phyloP scores from a whole-genome alignment of 2,888 invertebrate genomes.

The Brachylomia viminalis region DNA sequence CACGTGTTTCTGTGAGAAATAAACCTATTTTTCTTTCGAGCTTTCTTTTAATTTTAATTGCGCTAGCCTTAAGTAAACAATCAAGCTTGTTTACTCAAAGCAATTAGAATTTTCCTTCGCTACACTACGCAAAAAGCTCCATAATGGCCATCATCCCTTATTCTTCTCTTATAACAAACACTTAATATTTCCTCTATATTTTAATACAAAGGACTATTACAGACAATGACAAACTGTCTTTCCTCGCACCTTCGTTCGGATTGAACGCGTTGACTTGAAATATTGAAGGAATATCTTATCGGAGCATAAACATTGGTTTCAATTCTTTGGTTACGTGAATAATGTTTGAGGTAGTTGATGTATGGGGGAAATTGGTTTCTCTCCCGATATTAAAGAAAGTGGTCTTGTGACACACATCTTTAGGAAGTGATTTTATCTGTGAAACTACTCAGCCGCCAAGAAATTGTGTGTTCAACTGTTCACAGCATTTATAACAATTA shows the following conservation, averaged over 20 bases:
- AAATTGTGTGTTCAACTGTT: background rate
- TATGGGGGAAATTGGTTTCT: background rate
- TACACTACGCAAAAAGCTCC: conserved; percentile 14
- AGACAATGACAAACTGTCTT: conserved; percentile 45
- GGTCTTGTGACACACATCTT: background rate
- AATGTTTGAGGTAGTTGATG: conserved; percentile 29
- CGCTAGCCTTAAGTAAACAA: background rate
- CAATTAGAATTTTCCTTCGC: conserved; percentile 8
- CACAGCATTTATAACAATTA: background rate
- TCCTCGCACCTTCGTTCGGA: conserved; percentile 26
- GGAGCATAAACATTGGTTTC: conserved; percentile 12
- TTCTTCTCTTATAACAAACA: conserved; percentile 17
- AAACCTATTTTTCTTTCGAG: too few species aligned
- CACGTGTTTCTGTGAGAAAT: too few species aligned
- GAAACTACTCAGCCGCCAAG: background rate
- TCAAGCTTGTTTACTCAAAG: background rate
- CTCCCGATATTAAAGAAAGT: background rate
- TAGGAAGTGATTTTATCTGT: background rate
- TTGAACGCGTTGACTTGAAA: conserved; percentile 44
- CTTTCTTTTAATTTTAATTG: too few species aligned
- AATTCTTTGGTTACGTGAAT: conserved; percentile 25
- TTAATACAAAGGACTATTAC: conserved; percentile 33
- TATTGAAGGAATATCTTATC: conserved; percentile 48
- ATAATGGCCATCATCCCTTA: conserved; percentile 13
- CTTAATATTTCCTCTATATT: conserved; percentile 42